Evolutionary conservation across 2,888 invertebrate species (phyloP).

Genomic region (Drosophila birchii): DNA sequence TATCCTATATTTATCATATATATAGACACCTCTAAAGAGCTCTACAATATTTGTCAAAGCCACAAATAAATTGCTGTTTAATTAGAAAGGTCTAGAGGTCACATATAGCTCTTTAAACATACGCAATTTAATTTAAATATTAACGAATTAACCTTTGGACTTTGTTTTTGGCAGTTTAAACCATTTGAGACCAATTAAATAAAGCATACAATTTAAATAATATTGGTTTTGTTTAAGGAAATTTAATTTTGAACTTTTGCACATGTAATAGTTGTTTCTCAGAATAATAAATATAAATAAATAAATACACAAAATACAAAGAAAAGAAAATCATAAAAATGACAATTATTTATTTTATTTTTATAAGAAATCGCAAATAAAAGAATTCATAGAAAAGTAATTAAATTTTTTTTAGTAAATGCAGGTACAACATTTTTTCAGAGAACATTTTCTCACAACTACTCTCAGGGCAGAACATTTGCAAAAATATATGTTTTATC

Average conservation of each 20-base stretch:
- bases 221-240: neutral
- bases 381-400: neutral
- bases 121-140: neutral
- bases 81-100: neutral
- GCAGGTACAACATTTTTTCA: neutral
- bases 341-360: too few species aligned
- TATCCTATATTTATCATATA: too few species aligned
- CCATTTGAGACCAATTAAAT: neutral
- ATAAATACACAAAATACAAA: too few species aligned
- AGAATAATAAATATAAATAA: too few species aligned
- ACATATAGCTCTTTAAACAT: neutral
- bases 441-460: neutral
- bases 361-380: too few species aligned
- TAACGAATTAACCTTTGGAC: neutral
- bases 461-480: neutral
- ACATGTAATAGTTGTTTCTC: too few species aligned
- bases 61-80: neutral
- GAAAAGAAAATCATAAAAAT: too few species aligned
- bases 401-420: neutral
- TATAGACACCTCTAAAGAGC: neutral
- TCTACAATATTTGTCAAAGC: neutral
- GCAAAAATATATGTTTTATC: slow-evolving; percentile 12
- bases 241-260: neutral
- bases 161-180: neutral
- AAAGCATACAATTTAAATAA: neutral